These are phyloP conservation scores for Drosophila yooni DNA, from an alignment of 2,888 invertebrate species.

Conservation along the genomic window DNA sequence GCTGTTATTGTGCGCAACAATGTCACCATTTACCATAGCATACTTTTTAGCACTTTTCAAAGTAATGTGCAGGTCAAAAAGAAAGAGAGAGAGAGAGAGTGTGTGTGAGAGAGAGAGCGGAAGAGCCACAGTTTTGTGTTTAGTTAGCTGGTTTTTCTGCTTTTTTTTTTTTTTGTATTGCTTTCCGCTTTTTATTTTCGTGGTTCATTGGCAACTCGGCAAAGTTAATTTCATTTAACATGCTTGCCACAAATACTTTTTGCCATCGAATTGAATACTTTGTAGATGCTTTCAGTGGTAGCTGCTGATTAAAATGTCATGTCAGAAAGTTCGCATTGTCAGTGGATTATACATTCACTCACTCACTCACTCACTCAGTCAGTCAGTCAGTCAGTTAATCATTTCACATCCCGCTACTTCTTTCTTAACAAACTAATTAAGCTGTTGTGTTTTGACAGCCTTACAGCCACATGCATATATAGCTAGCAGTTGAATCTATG, in stretches of 20 bases:
- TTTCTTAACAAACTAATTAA: slow-evolving; percentile 63
- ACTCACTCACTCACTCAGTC: slow-evolving; percentile 19
- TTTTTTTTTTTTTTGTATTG: not conserved
- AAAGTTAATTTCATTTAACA: slow-evolving; percentile 18
- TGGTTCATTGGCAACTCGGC: slow-evolving; percentile 7
- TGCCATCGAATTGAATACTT: slow-evolving; percentile 24
- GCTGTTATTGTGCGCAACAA: slow-evolving; percentile 61
- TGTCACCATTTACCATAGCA: slow-evolving; percentile 75
- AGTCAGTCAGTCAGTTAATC: slow-evolving; percentile 35
- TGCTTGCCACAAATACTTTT: slow-evolving; percentile 25
- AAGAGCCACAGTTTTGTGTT: slow-evolving; percentile 12
- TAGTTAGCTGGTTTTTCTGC: slow-evolving; percentile 3
- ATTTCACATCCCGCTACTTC: slow-evolving; percentile 48
- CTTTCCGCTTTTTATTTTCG: not conserved
- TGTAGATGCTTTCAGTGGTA: slow-evolving; percentile 15
- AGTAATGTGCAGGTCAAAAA: slow-evolving; percentile 54
- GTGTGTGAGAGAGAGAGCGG: too few relatives aligned
- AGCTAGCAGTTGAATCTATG: slow-evolving; percentile 37
- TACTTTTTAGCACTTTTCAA: slow-evolving; percentile 70
- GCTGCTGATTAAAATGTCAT: slow-evolving; percentile 24
- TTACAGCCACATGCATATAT: slow-evolving; percentile 21
- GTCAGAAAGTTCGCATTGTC: not conserved
- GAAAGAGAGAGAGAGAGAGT: not conserved
- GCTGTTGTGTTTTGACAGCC: slow-evolving; percentile 44
- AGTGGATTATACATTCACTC: slow-evolving; percentile 1